Base-by-base conservation (phyloP, 1,140 invertebrate genomes). In the Saccostrea echinata region DNA sequence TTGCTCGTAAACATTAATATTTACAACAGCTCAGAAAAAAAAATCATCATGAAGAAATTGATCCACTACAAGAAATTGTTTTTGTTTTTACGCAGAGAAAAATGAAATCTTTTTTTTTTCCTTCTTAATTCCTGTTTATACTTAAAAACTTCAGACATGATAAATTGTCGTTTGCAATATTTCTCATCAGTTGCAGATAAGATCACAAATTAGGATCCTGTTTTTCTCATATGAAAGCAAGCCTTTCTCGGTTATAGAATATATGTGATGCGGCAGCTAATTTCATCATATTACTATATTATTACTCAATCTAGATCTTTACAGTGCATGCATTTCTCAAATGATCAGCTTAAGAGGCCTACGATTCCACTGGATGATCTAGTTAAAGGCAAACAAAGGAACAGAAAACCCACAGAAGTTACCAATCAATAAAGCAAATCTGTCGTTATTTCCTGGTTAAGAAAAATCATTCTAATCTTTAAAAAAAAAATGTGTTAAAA, bases 361-460 rank as follows among this genome's bases (percentile, higher is more conserved):
- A 76, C 24, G 68, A 76, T 76, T 76, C 68, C 68, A 76, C 9
- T 76, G 27, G 68, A 24, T 76, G 68, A 30, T 76, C 68, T 76
- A 76, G 68, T 76, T 76, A 43, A 8, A 76, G 68, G 27, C 68
- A 27, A 76, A 76, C 68, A 76, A 76, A 76, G 68, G 30, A 76
- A 76, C 24, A 33, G 68, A 76, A 76, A 76, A 76, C 24, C 24
- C 68, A 30, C 8, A 76, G 68, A 76, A 33, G 16, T 8, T 33
- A 18, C 68, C 68, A 76, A 76, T 76, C 68, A 76, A 76, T 76
- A 30, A 33, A 76, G 68, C 68, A 76, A 76, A 76, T 12, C 68
- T 13, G 9, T 30, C 16, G 27, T 76, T 33, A 76, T 76, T 76
- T 76, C 68, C 68, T 76, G 68, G 68, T 76, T 33, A 13, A 76